Conservation (phyloP, 2,797 vertebrate species). For the Coregonus suidteri region DNA sequence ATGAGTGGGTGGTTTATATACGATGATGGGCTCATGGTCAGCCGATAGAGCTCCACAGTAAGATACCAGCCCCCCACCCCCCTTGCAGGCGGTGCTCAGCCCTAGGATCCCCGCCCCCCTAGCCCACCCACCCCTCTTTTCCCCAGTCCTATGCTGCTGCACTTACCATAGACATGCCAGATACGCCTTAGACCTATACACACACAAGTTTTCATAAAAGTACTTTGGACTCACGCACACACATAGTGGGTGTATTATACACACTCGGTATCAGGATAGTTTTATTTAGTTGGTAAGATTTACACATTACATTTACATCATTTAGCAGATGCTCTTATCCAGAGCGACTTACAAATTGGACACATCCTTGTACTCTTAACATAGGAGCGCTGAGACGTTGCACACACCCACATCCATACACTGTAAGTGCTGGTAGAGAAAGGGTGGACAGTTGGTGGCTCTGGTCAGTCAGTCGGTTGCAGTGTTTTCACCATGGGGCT, state of each 20-base stretch:
- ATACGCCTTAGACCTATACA: constrained; percentile 25
- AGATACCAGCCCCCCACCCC: neutral
- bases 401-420: neutral
- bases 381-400: neutral
- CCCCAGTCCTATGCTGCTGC: constrained; percentile 15
- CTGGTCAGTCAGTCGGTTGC: neutral
- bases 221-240: neutral
- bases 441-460: neutral
- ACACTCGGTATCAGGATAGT: no score
- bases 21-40: neutral
- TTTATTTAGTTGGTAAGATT: neutral
- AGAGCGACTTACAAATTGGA: no score
- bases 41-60: neutral
- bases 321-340: no score
- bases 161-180: constrained; percentile 30
- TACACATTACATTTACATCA: neutral
- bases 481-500: constrained; percentile 45
- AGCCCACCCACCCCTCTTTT: no score
- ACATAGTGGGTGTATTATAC: neutral
- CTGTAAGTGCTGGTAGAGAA: neutral
- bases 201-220: neutral
- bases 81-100: no score
- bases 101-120: no score
- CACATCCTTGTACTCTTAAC: neutral
- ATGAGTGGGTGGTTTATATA: neutral